Base-by-base conservation (phyloP, 1,140 invertebrate genomes). In the Pectinophora gossypiella region DNA sequence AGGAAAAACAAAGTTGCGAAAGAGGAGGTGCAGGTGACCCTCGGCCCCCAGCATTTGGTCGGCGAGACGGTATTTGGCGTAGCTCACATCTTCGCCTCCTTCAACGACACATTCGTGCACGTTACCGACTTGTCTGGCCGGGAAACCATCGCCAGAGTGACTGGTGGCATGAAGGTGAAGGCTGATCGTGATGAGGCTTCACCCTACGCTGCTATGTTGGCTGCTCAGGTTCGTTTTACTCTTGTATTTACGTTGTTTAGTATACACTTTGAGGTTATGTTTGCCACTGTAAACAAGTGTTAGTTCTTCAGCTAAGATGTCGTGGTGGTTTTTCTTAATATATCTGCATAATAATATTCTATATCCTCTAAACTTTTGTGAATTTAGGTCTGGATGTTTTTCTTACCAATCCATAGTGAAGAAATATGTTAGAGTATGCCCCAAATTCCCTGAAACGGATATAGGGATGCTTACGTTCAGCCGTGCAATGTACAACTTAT, bases 121-220 rank as follows among this genome's bases (percentile, higher is more conserved):
- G 97, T 99, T 27, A 99, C 99, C 2, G 99, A 99, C 91, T 90
- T 99, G 63, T 99, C 98, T 56, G 99, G 99, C 64, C 94, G 97
- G 74, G 98, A 99, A 95, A 99, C 98, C 1, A 99, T 99, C 76
- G 95, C 96, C 52, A 92, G 98, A 76, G 96, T 99, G 22, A 99
- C 99, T 74, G 99, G 99, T 85, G 99, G 99, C 54, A 99, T 99
- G 99, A 99, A 99, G 90, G 99, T 99, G 0, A 99, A 99, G 88
- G 98, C 98, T 74, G 99, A 99, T 90, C 93, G 99, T 91, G 99
- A 99, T 90, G 99, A 99, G 89, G 96, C 98, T 68, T 99, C 98
- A 20, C 99, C 99, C 12, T 99, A 99, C 78, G 99, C 98, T 81
- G 98, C 98, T 94, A 99, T 99, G 98, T 98, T 99, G 90, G 99